Evolutionary conservation across 2,888 invertebrate species (phyloP), one percentile per base, ranked within the genome.

Genomic region (Acanthococcus lagerstroemiae): DNA sequence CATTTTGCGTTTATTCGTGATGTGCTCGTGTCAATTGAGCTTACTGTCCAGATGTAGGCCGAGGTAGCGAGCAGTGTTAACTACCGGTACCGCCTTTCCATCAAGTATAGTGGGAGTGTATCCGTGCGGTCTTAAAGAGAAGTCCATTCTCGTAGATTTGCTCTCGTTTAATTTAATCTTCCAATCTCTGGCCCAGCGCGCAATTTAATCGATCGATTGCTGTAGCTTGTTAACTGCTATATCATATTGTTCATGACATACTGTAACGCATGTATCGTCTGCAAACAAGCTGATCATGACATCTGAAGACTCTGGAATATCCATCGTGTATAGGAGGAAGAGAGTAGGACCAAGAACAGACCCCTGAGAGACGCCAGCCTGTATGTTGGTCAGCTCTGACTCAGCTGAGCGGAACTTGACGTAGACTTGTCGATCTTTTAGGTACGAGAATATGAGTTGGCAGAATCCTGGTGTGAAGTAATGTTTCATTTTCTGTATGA

Each of bases 341-440:
- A 50, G 50, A 50, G 19, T 50, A 21, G 50, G 50, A 50, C 50
- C 65, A 44, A 63, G 30, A 30, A 63, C 50, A 17, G 30, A 52
- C 21, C 54, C 63, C 48, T 54, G 63, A 37, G 54, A 52, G 25
- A 63, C 50, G 19, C 61, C n/a, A 55, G 63, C 15, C 45, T n/a
- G 30, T 19, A 48, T 65, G 45, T 30, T 30, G 37, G 30, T 65
- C 25, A 25, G 6, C 48, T 58, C 5, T 15, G n/a, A 24, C 5
- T 15, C 58, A 2, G 9, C 45, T 48, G 52, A 21, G 21, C 21
- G 19, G 19, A n/a, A 21, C 21, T 50, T n/a, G 21, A 50, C 21
- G 19, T 50, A 50, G 19, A 50, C 12, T 21, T 50, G 9, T 3
- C 50, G 17, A 50, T 21, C 50, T 19, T 21, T 50, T 19, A 50